These are phyloP conservation scores for Centrocercus urophasianus DNA, from an alignment of 2,113 vertebrate genomes.

Conservation along the genomic window DNA sequence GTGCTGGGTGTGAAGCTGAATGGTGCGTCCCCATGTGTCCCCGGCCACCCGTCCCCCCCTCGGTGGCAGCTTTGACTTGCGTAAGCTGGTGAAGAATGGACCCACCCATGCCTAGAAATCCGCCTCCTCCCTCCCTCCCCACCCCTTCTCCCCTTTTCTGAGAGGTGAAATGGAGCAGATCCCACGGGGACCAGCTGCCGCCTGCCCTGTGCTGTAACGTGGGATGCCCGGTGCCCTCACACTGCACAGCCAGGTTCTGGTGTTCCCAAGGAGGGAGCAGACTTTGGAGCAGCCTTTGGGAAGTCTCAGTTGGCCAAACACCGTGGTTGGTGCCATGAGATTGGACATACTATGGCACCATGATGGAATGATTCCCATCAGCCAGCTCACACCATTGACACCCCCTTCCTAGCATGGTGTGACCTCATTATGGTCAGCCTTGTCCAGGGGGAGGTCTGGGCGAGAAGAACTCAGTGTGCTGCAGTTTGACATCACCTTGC, in stretches of 20 bases:
- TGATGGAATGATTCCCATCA: fast-evolving
- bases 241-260: not conserved
- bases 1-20: slow-evolving; percentile 11
- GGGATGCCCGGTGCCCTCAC: not conserved
- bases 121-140: slow-evolving; percentile 41
- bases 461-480: not conserved
- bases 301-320: fast-evolving
- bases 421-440: not conserved
- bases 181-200: slow-evolving; percentile 37
- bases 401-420: not conserved
- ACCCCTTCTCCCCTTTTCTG: slow-evolving; percentile 26
- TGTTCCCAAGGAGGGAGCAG: not conserved
- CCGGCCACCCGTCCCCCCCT: not conserved
- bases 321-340: fast-evolving
- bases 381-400: not conserved
- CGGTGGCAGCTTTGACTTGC: slow-evolving; percentile 42
- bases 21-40: not conserved
- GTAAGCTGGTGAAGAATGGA: slow-evolving; percentile 53
- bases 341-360: fast-evolving
- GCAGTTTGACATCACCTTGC: not conserved
- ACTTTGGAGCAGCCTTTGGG: not conserved
- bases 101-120: slow-evolving; percentile 63
- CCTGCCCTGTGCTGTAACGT: not conserved
- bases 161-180: slow-evolving; percentile 49
- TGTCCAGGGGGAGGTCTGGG: not conserved